Evolutionary conservation across 2,113 vertebrate genomes (phyloP).

Genomic region (Tauraco erythrolophus): DNA sequence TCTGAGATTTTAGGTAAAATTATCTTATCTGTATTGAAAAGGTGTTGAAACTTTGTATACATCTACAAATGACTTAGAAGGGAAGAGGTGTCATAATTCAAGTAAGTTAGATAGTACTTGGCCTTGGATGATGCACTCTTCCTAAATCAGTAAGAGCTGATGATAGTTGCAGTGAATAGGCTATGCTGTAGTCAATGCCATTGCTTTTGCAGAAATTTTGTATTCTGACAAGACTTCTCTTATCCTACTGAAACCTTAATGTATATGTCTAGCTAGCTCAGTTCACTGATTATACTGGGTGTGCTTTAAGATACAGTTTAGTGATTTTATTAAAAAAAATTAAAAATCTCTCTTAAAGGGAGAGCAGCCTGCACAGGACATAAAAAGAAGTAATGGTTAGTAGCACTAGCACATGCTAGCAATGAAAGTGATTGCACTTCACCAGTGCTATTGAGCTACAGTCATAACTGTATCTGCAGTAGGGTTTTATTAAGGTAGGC

Average conservation of each 20-base stretch:
- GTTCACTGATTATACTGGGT: neutral
- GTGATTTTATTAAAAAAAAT: neutral
- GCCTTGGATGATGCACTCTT: neutral
- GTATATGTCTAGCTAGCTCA: neutral
- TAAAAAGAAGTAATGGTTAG: neutral
- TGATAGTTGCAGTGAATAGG: neutral
- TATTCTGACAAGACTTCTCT: neutral
- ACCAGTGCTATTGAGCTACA: neutral
- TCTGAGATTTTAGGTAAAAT: neutral
- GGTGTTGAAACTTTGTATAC: neutral
- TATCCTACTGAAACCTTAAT: neutral
- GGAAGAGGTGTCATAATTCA: neutral
- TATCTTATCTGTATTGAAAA: neutral
- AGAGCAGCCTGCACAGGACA: neutral
- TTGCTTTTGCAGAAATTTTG: neutral
- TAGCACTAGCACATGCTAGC: neutral
- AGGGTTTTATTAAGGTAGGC: neutral
- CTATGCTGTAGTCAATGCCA: neutral
- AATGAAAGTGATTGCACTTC: neutral
- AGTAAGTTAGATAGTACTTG: neutral
- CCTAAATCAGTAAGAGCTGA: neutral
- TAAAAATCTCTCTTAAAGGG: neutral
- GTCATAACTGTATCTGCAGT: neutral
- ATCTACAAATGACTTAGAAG: neutral
- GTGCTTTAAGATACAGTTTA: neutral